Evolutionary conservation across 2,797 vertebrate species (phyloP).

Genomic region (Eospalax fontanierii): DNA sequence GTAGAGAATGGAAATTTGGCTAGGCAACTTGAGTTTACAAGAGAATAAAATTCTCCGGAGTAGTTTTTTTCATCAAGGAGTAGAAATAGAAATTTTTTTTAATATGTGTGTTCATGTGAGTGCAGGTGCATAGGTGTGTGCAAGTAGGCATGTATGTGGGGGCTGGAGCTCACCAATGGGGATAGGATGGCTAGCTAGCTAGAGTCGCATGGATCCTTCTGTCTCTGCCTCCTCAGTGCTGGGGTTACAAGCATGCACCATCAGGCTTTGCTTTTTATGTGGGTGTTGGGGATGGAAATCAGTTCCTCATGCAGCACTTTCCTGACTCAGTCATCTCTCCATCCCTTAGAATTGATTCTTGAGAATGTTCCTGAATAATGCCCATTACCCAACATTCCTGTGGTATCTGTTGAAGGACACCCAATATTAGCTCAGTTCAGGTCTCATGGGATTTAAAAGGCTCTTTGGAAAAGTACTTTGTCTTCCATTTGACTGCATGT

Average conservation of each 20-base stretch:
- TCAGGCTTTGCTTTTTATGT: neutral
- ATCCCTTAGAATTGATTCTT: neutral
- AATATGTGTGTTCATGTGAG: neutral
- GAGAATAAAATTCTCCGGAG: neutral
- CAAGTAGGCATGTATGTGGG: neutral
- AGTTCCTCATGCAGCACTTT: neutral
- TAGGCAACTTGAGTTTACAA: neutral
- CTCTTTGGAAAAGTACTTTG: constrained; percentile 21
- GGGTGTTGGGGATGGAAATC: neutral
- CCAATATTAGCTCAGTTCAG: constrained; percentile 12
- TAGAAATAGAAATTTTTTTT: neutral
- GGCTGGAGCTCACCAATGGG: too few species aligned
- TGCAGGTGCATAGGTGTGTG: neutral
- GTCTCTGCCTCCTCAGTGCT: neutral
- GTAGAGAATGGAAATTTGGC: neutral
- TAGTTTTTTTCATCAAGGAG: neutral
- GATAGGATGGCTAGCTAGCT: neutral
- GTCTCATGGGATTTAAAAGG: constrained; percentile 12
- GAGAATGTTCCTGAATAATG: neutral
- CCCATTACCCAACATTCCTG: constrained; percentile 29
- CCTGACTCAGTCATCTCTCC: neutral
- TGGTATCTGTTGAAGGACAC: constrained; percentile 20
- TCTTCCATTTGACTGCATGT: neutral
- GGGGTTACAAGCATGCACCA: neutral
- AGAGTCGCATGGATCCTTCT: neutral